Evolutionary conservation across 2,797 vertebrate species (phyloP), one percentile per base, ranked within the genome.

Genomic region (Coilia nasus): DNA sequence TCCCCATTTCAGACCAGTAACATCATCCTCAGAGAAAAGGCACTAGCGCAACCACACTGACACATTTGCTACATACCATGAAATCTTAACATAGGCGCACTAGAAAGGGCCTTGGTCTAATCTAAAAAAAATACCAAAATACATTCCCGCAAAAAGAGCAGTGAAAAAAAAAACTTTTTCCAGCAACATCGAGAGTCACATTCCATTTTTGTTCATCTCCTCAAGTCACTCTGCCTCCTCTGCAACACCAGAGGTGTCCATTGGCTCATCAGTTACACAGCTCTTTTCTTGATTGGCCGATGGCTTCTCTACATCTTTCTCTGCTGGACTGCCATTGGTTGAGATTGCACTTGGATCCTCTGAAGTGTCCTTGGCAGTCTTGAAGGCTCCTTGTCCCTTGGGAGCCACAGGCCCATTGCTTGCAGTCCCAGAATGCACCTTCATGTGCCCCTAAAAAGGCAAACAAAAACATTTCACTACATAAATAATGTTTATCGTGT

Each of bases 361-460:
- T 0, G 31, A 57, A 50, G 47, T 86, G 25, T 94, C 93, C 83
- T 81, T 93, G 86, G 91, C 91, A 86, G 92, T 94, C 89, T 93
- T 92, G 62, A 94, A 93, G 87, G 91, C 93, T 85, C 89, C 89
- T 0, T 85, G 85, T 83, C 82, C 85, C 60, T 88, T 86, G 11
- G 21, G 86, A 86, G 83, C 54, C 88, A 92, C 88, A 88, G 91
- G 87, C 57, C 92, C 91, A 35, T 86, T 96, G 82, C 81, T 90
- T 71, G 89, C 84, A 62, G 90, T 93, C 83, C 92, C 93, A 0
- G 95, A 95, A 89, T 95, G 95, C 47, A 89, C 93, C 90, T 96
- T 97, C 92, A 96, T 96, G 86, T 96, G 95, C 47, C 96, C 95
- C 96, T 97, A 92, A 90, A 85, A 84, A 88, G 47, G 75, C 35